These are phyloP conservation scores for Notamacropus eugenii DNA, from an alignment of 2,797 vertebrate species.

Conservation along the genomic window DNA sequence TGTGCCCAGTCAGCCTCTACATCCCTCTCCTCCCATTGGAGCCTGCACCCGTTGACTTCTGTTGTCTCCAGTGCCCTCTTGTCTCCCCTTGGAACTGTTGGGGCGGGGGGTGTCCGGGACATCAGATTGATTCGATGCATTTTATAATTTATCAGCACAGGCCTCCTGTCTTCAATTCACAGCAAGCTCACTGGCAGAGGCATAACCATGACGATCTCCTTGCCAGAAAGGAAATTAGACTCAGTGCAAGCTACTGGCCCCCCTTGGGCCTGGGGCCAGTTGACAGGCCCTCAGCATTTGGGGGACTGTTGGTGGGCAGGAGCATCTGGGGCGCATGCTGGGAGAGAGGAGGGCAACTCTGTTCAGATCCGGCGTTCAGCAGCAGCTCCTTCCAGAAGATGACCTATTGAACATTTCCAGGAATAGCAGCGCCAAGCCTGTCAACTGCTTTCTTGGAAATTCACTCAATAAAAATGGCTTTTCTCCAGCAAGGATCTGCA, in stretches of 20 bases:
- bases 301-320: background rate
- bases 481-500: conserved; percentile 84
- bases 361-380: conserved; percentile 85
- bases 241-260: conserved; percentile 29
- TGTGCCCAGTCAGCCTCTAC: conserved; percentile 30
- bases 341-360: conserved; percentile 70
- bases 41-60: conserved; percentile 1
- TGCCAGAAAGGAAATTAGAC: conserved; percentile 64
- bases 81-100: background rate
- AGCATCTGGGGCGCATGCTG: conserved; percentile 44
- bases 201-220: background rate
- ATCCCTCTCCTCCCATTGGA: background rate
- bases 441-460: conserved; percentile 92
- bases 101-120: background rate
- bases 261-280: background rate
- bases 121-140: background rate
- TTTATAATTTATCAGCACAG: conserved; percentile 62
- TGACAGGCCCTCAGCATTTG: background rate
- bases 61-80: background rate
- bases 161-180: conserved; percentile 60
- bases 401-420: conserved; percentile 92
- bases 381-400: conserved; percentile 87
- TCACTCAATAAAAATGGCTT: conserved; percentile 87
- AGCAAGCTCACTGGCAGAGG: conserved; percentile 64
- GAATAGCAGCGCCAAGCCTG: conserved; percentile 88